These are phyloP conservation scores for Sesia bembeciformis DNA, from an alignment of 2,888 invertebrate species.

Conservation along the genomic window DNA sequence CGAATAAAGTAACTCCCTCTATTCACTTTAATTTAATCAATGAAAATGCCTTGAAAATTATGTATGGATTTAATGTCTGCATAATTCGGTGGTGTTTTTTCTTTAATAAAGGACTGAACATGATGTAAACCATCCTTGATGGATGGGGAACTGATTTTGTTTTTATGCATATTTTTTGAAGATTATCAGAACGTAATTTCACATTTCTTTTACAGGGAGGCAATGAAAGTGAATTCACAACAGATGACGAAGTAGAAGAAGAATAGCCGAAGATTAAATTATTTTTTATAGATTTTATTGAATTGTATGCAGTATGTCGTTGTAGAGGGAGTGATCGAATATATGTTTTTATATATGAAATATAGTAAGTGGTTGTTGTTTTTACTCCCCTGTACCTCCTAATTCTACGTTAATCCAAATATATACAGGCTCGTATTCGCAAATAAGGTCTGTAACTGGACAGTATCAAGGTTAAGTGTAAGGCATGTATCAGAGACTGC, in stretches of 20 bases:
- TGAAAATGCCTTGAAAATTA: too few species aligned
- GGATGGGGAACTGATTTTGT: too few species aligned
- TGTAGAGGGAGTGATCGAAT: conserved; percentile 54
- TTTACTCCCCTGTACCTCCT: background rate
- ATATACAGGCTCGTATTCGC: too few species aligned
- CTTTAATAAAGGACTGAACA: too few species aligned
- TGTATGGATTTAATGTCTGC: too few species aligned
- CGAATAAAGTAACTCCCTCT: too few species aligned
- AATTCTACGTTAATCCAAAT: too few species aligned
- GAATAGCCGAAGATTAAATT: conserved; percentile 60
- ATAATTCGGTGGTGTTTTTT: too few species aligned
- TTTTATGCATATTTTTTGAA: too few species aligned
- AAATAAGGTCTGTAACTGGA: too few species aligned
- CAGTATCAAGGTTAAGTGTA: background rate
- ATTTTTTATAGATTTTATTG: conserved; percentile 68
- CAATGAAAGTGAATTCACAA: conserved; percentile 79
- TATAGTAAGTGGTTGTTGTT: background rate
- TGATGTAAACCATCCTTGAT: too few species aligned
- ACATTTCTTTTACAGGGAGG: conserved; percentile 50
- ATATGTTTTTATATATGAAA: conserved; percentile 25
- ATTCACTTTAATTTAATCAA: too few species aligned
- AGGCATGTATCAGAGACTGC: background rate
- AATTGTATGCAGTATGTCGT: conserved; percentile 38
- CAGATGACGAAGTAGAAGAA: conserved; percentile 78
- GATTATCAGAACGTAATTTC: background rate